phyloP scores from a whole-genome alignment of 2,113 vertebrate genomes.

The Parus major region DNA sequence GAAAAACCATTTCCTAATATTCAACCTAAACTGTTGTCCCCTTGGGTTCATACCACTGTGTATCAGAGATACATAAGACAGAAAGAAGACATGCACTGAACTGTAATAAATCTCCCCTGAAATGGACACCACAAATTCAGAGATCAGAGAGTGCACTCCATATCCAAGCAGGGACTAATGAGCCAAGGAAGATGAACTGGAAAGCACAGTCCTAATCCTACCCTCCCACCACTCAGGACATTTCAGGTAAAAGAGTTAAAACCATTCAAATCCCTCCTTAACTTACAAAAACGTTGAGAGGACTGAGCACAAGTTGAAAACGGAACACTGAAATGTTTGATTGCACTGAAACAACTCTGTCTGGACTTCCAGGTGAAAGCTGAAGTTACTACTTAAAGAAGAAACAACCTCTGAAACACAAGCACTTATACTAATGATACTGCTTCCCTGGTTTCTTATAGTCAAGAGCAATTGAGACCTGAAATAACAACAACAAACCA shows the following conservation, averaged over 20 bases:
- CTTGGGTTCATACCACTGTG: not conserved
- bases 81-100: not conserved
- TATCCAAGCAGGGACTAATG: not conserved
- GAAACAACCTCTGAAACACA: not conserved
- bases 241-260: not conserved
- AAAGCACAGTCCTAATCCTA: not conserved
- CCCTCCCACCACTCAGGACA: not conserved
- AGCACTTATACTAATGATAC: not conserved
- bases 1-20: not conserved
- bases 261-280: not conserved
- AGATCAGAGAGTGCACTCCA: not conserved
- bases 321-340: not conserved
- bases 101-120: not conserved
- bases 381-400: not conserved
- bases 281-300: not conserved
- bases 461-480: not conserved
- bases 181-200: not conserved
- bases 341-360: not conserved
- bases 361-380: not conserved
- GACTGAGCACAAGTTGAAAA: not conserved
- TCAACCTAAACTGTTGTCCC: not conserved
- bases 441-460: not conserved
- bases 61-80: not conserved
- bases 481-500: not conserved
- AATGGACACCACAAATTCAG: not conserved